Conservation (phyloP, 2,797 vertebrate species). For the Rhabdomys pumilio region DNA sequence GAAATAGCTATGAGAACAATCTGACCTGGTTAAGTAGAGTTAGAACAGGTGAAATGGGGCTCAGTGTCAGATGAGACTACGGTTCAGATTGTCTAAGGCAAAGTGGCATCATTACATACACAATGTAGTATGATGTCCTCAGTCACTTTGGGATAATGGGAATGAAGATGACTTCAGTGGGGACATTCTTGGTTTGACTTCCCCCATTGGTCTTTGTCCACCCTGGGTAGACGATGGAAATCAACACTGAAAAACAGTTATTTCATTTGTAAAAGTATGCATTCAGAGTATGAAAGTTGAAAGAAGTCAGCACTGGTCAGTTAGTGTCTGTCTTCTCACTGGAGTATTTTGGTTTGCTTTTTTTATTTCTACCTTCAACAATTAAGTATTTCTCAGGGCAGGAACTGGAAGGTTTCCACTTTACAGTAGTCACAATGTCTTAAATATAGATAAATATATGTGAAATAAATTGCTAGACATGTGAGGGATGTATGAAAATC, state of each 20-base stretch:
- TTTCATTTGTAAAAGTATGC: background rate
- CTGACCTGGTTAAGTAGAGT: background rate
- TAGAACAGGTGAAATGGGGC: fast-evolving
- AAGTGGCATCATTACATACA: background rate
- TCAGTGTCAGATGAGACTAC: background rate
- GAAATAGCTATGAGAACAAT: background rate
- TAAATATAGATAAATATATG: background rate
- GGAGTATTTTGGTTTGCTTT: background rate
- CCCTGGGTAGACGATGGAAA: background rate
- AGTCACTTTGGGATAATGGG: conserved; percentile 33
- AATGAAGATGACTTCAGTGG: background rate
- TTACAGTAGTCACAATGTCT: background rate
- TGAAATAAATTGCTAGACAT: conserved; percentile 28
- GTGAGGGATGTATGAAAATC: background rate
- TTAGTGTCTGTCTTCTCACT: background rate
- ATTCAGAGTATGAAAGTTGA: background rate
- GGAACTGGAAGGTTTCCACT: background rate
- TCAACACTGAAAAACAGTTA: background rate
- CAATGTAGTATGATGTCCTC: background rate
- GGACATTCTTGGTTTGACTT: background rate
- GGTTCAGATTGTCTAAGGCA: background rate
- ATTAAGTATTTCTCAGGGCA: background rate
- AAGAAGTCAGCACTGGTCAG: background rate
- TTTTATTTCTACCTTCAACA: background rate
- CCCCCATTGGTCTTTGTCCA: background rate